Evolutionary conservation across 2,797 vertebrate species (phyloP).

Genomic region (Rhadinocentrus ornatus): DNA sequence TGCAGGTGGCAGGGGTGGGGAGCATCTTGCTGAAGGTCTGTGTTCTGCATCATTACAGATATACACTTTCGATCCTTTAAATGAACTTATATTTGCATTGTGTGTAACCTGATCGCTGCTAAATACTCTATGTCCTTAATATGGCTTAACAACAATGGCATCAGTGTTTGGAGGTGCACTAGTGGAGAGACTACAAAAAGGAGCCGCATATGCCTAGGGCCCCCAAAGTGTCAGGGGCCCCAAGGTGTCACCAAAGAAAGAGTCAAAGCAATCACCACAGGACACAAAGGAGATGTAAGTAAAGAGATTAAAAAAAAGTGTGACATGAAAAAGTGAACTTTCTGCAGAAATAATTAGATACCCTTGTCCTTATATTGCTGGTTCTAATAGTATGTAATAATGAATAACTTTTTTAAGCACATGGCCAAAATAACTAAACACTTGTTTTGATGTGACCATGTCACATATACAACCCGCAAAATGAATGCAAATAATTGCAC

Average conservation of each 20-base stretch:
- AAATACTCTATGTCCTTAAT: background rate
- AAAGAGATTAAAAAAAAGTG: background rate
- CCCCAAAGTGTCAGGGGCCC: background rate
- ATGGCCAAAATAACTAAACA: background rate
- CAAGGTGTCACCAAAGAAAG: background rate
- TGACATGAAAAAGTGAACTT: background rate
- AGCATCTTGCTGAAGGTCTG: constrained; percentile 4
- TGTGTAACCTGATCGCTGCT: background rate
- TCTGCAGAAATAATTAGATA: background rate
- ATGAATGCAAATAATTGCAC: background rate
- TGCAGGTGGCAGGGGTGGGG: constrained; percentile 7
- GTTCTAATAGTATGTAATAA: background rate
- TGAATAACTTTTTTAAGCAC: background rate
- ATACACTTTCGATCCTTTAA: background rate
- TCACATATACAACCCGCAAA: too few relatives aligned
- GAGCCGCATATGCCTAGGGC: background rate
- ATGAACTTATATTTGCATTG: background rate
- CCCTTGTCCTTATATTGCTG: background rate
- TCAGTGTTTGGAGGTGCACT: constrained; percentile 50
- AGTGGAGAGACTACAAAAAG: background rate
- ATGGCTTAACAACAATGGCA: constrained; percentile 41
- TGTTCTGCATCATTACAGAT: background rate
- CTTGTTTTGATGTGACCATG: too few relatives aligned
- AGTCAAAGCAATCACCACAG: background rate
- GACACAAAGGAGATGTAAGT: background rate